These are phyloP conservation scores for Asobara japonica DNA, from an alignment of 1,140 invertebrate genomes.

Conservation along the genomic window DNA sequence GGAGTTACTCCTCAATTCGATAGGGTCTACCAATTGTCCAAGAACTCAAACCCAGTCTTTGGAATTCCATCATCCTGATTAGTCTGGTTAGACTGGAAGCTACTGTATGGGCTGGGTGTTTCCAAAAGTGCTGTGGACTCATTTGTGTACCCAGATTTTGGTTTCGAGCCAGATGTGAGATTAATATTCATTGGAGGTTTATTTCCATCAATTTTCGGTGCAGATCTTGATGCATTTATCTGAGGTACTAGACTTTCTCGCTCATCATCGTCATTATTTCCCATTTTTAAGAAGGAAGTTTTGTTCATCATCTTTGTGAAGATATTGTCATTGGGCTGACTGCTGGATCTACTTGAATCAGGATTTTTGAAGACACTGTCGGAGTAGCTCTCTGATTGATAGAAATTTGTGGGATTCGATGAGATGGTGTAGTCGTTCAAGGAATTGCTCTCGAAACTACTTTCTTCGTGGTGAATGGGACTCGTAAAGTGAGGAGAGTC, in stretches of 20 bases:
- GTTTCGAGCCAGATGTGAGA: conserved; percentile 45
- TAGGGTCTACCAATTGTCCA: conserved; percentile 74
- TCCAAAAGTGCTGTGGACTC: conserved; percentile 58
- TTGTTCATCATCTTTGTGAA: conserved; percentile 60
- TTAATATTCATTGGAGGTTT: conserved; percentile 53
- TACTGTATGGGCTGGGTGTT: conserved; percentile 56
- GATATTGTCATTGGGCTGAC: conserved; percentile 47
- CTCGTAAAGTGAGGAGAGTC: conserved; percentile 52
- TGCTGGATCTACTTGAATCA: conserved; percentile 46
- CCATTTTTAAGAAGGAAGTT: conserved; percentile 58
- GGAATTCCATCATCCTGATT: conserved; percentile 68
- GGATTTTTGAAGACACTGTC: conserved; percentile 50
- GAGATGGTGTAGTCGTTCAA: conserved; percentile 52
- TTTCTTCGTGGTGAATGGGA: conserved; percentile 50
- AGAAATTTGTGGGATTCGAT: conserved; percentile 51
- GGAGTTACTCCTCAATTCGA: not conserved
- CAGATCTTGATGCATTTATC: conserved; percentile 34
- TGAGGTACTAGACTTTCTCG: conserved; percentile 53
- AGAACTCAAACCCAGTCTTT: conserved; percentile 80
- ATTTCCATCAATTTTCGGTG: conserved; percentile 42
- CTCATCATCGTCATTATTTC: conserved; percentile 53
- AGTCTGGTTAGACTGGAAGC: conserved; percentile 55
- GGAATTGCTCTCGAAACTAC: conserved; percentile 45
- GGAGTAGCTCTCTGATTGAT: conserved; percentile 55
- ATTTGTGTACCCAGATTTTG: conserved; percentile 58